These are phyloP conservation scores for Etheostoma perlongum DNA, from an alignment of 2,797 vertebrate genomes.

Conservation along the genomic window DNA sequence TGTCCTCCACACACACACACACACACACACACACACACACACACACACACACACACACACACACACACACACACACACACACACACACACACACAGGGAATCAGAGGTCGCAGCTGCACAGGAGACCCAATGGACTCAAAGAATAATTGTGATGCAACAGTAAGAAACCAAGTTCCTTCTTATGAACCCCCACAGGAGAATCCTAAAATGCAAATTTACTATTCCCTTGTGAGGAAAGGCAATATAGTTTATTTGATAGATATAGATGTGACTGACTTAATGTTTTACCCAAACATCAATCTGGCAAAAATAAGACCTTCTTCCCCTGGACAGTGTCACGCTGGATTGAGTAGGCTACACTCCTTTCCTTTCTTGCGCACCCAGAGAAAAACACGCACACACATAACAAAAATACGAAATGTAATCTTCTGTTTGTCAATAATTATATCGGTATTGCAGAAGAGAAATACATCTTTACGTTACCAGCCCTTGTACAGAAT, in stretches of 20 bases:
- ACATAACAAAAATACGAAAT: neutral
- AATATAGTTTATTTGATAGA: neutral
- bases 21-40: conserved; percentile 7
- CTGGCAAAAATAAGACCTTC: neutral
- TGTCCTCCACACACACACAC: conserved; percentile 41
- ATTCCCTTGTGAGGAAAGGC: neutral
- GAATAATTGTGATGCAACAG: conserved; percentile 78
- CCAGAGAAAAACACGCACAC: neutral
- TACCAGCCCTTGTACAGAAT: conserved; percentile 7
- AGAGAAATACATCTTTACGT: conserved; percentile 8
- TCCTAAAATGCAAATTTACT: conserved; percentile 6
- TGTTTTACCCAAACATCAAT: neutral
- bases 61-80: neutral
- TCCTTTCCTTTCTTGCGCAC: neutral
- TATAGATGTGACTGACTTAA: neutral
- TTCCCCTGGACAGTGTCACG: neutral
- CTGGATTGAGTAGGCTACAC: conserved; percentile 1
- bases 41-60: conserved; percentile 27
- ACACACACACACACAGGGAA: conserved; percentile 38
- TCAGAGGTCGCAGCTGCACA: conserved; percentile 70
- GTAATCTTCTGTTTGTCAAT: neutral
- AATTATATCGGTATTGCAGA: conserved; percentile 7
- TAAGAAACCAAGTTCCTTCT: conserved; percentile 59
- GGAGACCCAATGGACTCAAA: conserved; percentile 65
- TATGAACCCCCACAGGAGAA: conserved; percentile 8